A percentile compares a stretch with the other conserved stretches of the same genome.
These are phyloP conservation scores for Lacerta agilis DNA, from an alignment of 2,797 vertebrate genomes.

Conservation along the genomic window DNA sequence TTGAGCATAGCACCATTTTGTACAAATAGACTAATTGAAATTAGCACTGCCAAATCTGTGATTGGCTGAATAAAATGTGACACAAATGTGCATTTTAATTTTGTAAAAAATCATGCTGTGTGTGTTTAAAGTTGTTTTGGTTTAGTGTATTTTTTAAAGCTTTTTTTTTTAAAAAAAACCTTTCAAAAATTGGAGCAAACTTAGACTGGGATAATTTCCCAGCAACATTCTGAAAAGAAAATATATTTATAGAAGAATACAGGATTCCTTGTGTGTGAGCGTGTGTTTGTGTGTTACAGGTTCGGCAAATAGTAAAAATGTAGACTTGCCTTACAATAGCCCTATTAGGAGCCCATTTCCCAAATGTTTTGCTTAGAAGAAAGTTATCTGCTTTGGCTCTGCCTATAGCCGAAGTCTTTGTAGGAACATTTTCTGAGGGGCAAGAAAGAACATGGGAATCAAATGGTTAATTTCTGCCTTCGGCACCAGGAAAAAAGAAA, in stretches of 20 bases:
- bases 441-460: conserved; percentile 36
- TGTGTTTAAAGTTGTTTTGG: background rate
- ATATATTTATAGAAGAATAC: conserved; percentile 36
- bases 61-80: conserved; percentile 26
- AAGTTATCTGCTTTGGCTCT: conserved; percentile 22
- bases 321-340: too few species aligned
- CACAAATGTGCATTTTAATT: fast-evolving
- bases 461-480: conserved; percentile 73
- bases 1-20: background rate
- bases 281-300: conserved; percentile 42
- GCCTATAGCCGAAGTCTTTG: conserved; percentile 37
- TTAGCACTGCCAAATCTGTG: conserved; percentile 34
- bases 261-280: conserved; percentile 26
- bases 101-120: background rate
- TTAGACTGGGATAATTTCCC: conserved; percentile 38
- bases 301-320: conserved; percentile 34
- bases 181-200: conserved; percentile 30
- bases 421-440: conserved; percentile 18
- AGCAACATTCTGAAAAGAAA: conserved; percentile 45
- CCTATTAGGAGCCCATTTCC: conserved; percentile 14
- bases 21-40: background rate
- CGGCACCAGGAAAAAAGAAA: conserved; percentile 54
- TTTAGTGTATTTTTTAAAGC: background rate
- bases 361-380: conserved; percentile 43
- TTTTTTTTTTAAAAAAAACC: background rate